phyloP scores from a whole-genome alignment of 2,888 invertebrate genomes.

The Parascotia fuliginaria region DNA sequence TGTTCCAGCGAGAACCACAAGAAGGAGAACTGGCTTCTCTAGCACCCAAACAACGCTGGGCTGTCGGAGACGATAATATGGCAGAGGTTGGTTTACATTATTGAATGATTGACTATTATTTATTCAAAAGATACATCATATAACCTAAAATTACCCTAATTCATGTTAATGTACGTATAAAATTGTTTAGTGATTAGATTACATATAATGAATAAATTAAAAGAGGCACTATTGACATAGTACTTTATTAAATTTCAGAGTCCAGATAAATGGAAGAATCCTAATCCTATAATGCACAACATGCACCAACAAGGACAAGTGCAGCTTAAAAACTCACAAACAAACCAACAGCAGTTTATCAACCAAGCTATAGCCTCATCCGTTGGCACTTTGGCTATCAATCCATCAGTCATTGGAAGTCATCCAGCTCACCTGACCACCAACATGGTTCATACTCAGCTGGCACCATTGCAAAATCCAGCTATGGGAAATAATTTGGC shows the following conservation, averaged over 20 bases:
- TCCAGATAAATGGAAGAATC: slow-evolving; percentile 95
- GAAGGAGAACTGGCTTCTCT: slow-evolving; percentile 92
- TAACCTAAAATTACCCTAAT: slow-evolving; percentile 38
- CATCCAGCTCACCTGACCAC: slow-evolving; percentile 78
- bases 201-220: background rate
- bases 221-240: background rate
- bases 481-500: slow-evolving; percentile 74
- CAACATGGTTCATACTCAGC: slow-evolving; percentile 84
- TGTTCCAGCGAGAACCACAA: slow-evolving; percentile 92
- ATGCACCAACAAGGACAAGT: slow-evolving; percentile 85
- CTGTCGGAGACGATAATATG: slow-evolving; percentile 94
- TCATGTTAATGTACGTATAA: background rate
- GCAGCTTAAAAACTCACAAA: slow-evolving; percentile 79
- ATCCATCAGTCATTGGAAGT: slow-evolving; percentile 79
- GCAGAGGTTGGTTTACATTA: slow-evolving; percentile 89
- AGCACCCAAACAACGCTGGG: slow-evolving; percentile 94
- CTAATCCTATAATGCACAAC: slow-evolving; percentile 86
- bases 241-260: slow-evolving; percentile 84
- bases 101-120: background rate
- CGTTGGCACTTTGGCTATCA: slow-evolving; percentile 78
- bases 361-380: slow-evolving; percentile 81
- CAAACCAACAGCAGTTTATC: slow-evolving; percentile 82
- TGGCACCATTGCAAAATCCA: slow-evolving; percentile 82
- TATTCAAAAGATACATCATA: slow-evolving; percentile 3
- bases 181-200: background rate